phyloP scores from a whole-genome alignment of 2,888 invertebrate species.

The Eulithis testata region DNA sequence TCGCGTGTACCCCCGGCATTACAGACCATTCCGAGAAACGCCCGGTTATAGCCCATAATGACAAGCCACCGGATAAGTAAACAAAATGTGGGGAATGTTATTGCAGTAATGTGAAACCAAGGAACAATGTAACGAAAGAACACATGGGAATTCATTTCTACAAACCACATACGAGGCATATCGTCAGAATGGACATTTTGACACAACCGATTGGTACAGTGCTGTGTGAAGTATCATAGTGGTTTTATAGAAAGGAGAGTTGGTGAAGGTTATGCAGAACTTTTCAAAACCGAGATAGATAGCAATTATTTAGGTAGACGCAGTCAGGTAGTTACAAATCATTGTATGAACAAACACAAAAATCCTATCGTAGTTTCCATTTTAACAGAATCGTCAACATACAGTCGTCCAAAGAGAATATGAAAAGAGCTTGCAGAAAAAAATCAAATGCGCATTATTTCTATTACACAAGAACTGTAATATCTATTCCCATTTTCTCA shows the following conservation, averaged over 20 bases:
- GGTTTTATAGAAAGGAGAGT: too few relatives aligned
- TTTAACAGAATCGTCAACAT: too few relatives aligned
- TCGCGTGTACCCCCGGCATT: slow-evolving; percentile 22
- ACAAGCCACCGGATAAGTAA: slow-evolving; percentile 10
- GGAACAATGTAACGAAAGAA: slow-evolving; percentile 16
- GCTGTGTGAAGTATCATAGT: background rate
- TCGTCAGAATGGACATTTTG: background rate
- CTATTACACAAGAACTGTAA: background rate
- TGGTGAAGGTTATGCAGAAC: too few relatives aligned
- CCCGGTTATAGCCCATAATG: slow-evolving; percentile 26
- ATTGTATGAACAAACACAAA: too few relatives aligned
- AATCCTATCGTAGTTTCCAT: too few relatives aligned
- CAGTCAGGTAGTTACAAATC: too few relatives aligned
- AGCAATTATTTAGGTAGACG: too few relatives aligned
- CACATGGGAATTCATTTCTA: background rate
- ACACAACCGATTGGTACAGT: background rate
- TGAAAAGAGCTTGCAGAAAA: too few relatives aligned
- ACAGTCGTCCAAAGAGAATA: too few relatives aligned
- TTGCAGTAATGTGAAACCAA: slow-evolving; percentile 2
- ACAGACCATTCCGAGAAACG: slow-evolving; percentile 21
- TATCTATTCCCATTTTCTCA: background rate
- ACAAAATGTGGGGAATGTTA: slow-evolving; percentile 12
- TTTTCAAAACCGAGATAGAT: too few relatives aligned
- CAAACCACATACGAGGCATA: background rate
- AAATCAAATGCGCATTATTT: background rate